Evolutionary conservation across 1,140 invertebrate genomes (phyloP).

Genomic region (Drosophila ficusphila): DNA sequence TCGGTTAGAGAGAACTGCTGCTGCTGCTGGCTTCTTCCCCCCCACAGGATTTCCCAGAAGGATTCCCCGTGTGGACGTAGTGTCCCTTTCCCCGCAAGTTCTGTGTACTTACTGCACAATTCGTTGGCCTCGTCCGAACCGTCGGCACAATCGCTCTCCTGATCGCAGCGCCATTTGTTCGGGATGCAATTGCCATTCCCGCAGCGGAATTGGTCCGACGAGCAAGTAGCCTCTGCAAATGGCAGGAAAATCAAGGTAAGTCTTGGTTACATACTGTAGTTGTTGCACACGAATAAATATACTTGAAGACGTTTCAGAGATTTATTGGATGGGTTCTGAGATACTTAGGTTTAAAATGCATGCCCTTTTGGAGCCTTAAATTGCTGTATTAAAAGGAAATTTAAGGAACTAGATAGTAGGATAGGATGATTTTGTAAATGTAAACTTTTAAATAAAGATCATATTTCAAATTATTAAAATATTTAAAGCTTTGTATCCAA

Average conservation of each 20-base stretch:
- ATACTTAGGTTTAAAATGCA: not conserved
- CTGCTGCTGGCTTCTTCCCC: conserved; percentile 8
- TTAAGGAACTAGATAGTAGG: no score
- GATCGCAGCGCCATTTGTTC: conserved; percentile 88
- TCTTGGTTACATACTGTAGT: not conserved
- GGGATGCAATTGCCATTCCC: conserved; percentile 87
- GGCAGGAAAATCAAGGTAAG: conserved; percentile 24
- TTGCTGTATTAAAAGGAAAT: not conserved
- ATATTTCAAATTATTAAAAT: no score
- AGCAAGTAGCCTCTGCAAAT: conserved; percentile 79
- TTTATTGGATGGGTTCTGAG: not conserved
- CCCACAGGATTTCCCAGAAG: no score
- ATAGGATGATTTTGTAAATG: no score
- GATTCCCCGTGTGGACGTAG: not conserved
- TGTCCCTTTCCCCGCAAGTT: not conserved
- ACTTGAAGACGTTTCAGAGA: not conserved
- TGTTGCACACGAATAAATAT: not conserved
- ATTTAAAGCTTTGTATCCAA: no score
- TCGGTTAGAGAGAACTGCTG: no score
- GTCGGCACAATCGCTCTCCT: conserved; percentile 88
- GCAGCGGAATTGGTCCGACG: conserved; percentile 86
- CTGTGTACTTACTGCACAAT: conserved; percentile 85
- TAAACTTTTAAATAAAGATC: no score
- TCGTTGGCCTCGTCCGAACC: conserved; percentile 87
- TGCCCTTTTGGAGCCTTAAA: not conserved